Percentiles rank a stretch among this genome's conserved stretches.
These are phyloP conservation scores for Zaprionus obscuricornis DNA, from an alignment of 2,888 invertebrate species.

Conservation along the genomic window DNA sequence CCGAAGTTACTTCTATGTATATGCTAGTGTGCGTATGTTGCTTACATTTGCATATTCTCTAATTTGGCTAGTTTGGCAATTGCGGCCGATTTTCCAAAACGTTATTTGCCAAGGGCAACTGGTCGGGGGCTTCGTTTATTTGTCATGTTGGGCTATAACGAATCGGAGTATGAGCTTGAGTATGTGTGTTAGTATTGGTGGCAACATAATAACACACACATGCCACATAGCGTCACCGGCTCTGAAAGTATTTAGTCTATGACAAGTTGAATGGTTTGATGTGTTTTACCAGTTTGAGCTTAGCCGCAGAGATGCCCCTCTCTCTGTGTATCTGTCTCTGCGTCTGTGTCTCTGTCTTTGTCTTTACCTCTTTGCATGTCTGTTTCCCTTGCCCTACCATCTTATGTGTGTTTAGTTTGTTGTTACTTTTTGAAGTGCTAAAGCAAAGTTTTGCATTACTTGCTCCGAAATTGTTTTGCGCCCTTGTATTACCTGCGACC, in stretches of 20 bases:
- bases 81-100: conserved; percentile 77
- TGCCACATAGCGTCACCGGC: neutral
- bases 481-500: no score
- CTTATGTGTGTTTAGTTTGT: conserved; percentile 71
- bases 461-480: conserved; percentile 16
- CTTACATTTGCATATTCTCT: conserved; percentile 76
- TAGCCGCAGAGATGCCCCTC: conserved; percentile 8
- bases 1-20: neutral
- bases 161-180: conserved; percentile 3
- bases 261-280: conserved; percentile 72
- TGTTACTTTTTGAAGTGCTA: conserved; percentile 35
- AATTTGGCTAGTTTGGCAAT: conserved; percentile 78
- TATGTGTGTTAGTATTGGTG: neutral
- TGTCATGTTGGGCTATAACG: no score
- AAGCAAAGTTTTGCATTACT: conserved; percentile 48
- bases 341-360: conserved; percentile 10
- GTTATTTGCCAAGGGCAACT: conserved; percentile 64
- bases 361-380: no score
- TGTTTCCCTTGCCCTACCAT: no score
- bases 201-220: neutral
- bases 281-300: conserved; percentile 44
- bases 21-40: conserved; percentile 61
- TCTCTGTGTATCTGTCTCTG: neutral
- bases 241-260: conserved; percentile 69
- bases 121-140: neutral